Conservation (phyloP, 2,113 vertebrate species). For the Gorsachius goisagi region DNA sequence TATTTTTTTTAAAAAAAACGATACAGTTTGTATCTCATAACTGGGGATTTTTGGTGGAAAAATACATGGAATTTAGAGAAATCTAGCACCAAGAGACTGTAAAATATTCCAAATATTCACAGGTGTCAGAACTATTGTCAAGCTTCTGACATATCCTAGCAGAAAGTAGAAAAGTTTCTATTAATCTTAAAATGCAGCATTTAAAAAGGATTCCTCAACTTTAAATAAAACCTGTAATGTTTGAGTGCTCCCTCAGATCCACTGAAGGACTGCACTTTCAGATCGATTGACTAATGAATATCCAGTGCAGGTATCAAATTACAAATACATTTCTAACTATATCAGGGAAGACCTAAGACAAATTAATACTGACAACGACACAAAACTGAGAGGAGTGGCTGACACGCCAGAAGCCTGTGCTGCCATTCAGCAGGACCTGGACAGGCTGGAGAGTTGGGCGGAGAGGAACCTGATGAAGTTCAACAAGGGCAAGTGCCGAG, state of each 20-base stretch:
- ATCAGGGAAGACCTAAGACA: neutral
- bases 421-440: no score
- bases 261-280: neutral
- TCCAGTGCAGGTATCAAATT: neutral
- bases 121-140: slow-evolving; percentile 6
- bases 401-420: no score
- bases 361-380: neutral
- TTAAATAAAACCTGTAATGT: neutral
- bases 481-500: no score
- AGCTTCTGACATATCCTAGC: neutral
- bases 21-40: neutral
- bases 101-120: slow-evolving; percentile 5
- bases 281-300: neutral
- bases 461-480: no score
- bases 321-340: neutral
- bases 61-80: neutral
- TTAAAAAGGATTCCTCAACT: neutral
- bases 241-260: neutral
- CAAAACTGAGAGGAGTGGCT: no score
- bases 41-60: neutral
- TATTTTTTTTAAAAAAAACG: neutral
- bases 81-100: neutral
- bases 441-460: no score
- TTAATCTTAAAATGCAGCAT: neutral
- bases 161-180: neutral